Evolutionary conservation across 2,113 vertebrate genomes (phyloP), one percentile per base, ranked within the genome.

Genomic region (Catharus minimus): DNA sequence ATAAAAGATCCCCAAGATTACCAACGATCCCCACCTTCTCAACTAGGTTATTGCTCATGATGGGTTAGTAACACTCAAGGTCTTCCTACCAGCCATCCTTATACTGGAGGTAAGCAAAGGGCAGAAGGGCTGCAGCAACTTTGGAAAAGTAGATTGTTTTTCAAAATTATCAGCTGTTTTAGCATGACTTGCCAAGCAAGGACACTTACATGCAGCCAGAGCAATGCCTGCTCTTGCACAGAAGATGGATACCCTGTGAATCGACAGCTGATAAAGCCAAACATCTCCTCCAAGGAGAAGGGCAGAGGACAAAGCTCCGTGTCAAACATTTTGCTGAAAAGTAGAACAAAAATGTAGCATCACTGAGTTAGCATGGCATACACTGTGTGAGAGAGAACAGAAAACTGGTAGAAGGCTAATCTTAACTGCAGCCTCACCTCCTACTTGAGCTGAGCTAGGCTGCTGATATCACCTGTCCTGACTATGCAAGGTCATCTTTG

Each of bases 231-330:
- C 91, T 99, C 99, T 92, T 99, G 99, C 79, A 99, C 99, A 43
- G 99, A 99, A 15, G 99, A 99, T 22, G 99, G 98, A 90, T 99
- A 99, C 53, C 99, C 99, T 23, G 99, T 99, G 97, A 99, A 99
- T 80, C 99, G 98, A 96, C 99, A 99, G 89, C 99, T 99, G 91
- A 99, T 99, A 96, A 99, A 99, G 80, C 99, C 98, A 95, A 99
- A 99, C 99, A 99, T 99, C 97, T 99, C 99, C 94, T 99, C 99
- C 99, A 99, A 98, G 89, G 99, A 99, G 97, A 99, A 99, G 22
- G 99, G 99, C 43, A 99, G 98, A 49, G 99, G 99, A 79, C 99
- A 99, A 90, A 99, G 98, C 94, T 99, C 99, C 60, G 99, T 99
- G 91, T 99, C 99, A 98, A 99, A 99, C 99, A 99, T 99, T 97